phyloP scores from a whole-genome alignment of 2,888 invertebrate genomes.

The Anaspis maculata region DNA sequence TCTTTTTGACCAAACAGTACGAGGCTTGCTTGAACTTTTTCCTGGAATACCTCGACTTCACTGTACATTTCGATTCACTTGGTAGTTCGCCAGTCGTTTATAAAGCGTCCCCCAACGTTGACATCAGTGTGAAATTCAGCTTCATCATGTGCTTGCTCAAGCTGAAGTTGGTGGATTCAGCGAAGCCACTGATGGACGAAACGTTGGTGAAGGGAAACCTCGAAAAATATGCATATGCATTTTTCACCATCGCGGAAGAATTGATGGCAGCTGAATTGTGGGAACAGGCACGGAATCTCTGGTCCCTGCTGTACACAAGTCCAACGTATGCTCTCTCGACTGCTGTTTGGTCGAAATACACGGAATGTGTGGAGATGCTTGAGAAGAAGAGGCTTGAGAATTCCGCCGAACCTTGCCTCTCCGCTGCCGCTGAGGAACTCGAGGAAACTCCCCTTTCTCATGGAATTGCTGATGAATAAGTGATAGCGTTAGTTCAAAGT shows the following conservation, averaged over 20 bases:
- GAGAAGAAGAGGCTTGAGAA: conserved; percentile 61
- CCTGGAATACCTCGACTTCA: conserved; percentile 60
- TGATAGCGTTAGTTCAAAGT: too few relatives aligned
- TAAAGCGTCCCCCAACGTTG: conserved; percentile 57
- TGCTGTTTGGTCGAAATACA: conserved; percentile 90
- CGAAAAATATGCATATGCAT: conserved; percentile 77
- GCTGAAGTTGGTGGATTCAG: conserved; percentile 52
- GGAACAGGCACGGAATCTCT: conserved; percentile 61
- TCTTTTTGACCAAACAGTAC: conserved; percentile 64
- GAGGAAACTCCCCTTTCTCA: too few relatives aligned
- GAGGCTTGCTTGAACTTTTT: conserved; percentile 64
- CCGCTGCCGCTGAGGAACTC: too few relatives aligned
- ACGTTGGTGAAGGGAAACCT: conserved; percentile 54
- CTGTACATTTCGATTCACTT: conserved; percentile 54
- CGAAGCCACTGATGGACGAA: conserved; percentile 55
- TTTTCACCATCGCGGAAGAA: conserved; percentile 85
- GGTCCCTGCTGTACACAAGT: conserved; percentile 66
- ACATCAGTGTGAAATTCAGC: conserved; percentile 77
- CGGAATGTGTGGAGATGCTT: conserved; percentile 73
- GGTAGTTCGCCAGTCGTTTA: conserved; percentile 44
- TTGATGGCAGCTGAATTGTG: conserved; percentile 68
- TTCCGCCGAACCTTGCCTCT: conserved; percentile 70
- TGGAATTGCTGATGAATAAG: too few relatives aligned
- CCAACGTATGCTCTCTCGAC: conserved; percentile 70
- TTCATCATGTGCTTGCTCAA: conserved; percentile 73